phyloP scores from a whole-genome alignment of 2,113 vertebrate species.

The Orcinus orca region DNA sequence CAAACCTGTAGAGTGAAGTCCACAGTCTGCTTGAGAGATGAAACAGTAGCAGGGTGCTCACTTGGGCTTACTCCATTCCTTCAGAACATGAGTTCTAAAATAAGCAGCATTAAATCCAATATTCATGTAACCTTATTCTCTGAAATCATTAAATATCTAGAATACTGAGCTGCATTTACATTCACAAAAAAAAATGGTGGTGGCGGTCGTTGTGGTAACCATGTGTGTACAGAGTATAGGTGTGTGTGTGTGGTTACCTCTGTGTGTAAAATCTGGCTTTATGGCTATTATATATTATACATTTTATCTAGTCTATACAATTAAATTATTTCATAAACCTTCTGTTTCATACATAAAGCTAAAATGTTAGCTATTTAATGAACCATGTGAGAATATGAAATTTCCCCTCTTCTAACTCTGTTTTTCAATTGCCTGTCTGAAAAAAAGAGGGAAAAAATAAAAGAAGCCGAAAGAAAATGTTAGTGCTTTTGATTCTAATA shows the following conservation, averaged over 20 bases:
- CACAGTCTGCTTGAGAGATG: slow-evolving; percentile 15
- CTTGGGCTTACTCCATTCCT: not conserved
- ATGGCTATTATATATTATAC: slow-evolving; percentile 48
- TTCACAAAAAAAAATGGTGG: not conserved
- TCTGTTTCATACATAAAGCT: slow-evolving; percentile 68
- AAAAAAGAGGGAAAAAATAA: slow-evolving; percentile 35
- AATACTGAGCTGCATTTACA: not conserved
- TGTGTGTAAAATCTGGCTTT: slow-evolving; percentile 46
- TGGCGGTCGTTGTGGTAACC: rapidly evolving
- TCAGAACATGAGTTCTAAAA: slow-evolving; percentile 20
- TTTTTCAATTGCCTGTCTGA: slow-evolving; percentile 48
- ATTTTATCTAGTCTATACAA: slow-evolving; percentile 67
- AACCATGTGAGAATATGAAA: slow-evolving; percentile 66
- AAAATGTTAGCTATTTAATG: slow-evolving; percentile 71
- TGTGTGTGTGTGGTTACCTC: not conserved
- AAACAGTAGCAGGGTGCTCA: not conserved
- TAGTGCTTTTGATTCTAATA: slow-evolving; percentile 60
- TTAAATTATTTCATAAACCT: slow-evolving; percentile 74
- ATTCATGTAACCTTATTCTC: not conserved
- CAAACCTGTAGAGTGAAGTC: not conserved
- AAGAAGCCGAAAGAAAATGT: slow-evolving; percentile 35
- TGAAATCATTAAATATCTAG: not conserved
- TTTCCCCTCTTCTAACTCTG: slow-evolving; percentile 59
- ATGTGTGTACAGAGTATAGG: not conserved
- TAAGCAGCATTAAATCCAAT: slow-evolving; percentile 29